Conservation (phyloP, 2,888 invertebrate species). For the Thera obeliscata region DNA sequence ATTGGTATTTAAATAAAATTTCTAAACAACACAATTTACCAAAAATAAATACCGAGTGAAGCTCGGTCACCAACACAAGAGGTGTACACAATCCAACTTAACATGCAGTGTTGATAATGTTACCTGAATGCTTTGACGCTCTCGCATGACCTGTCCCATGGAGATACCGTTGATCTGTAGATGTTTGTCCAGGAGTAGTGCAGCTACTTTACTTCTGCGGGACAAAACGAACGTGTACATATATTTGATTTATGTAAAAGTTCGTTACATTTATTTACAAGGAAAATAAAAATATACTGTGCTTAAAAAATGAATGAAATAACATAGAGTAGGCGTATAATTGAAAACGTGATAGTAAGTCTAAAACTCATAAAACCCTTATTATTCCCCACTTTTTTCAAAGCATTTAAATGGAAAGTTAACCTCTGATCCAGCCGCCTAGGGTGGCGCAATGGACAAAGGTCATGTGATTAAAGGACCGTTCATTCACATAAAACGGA, state of each 20-base stretch:
- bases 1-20: no score
- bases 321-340: no score
- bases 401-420: background rate
- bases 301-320: no score
- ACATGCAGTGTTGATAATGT: background rate
- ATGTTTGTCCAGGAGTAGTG: slow-evolving; percentile 93
- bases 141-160: slow-evolving; percentile 85
- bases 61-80: no score
- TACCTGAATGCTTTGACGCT: slow-evolving; percentile 84
- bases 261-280: no score
- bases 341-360: background rate
- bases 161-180: slow-evolving; percentile 95
- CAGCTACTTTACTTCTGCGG: slow-evolving; percentile 93
- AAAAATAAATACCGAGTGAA: no score
- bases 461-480: slow-evolving; percentile 16
- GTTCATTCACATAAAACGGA: background rate
- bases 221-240: slow-evolving; percentile 5
- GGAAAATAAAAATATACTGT: no score
- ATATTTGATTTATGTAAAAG: no score
- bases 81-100: no score
- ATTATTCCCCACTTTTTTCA: background rate
- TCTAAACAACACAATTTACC: no score
- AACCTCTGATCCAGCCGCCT: background rate
- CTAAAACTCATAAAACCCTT: background rate
- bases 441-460: slow-evolving; percentile 15